Conservation (phyloP, 2,113 vertebrate genomes). For the Psittacula cyanocephala region DNA sequence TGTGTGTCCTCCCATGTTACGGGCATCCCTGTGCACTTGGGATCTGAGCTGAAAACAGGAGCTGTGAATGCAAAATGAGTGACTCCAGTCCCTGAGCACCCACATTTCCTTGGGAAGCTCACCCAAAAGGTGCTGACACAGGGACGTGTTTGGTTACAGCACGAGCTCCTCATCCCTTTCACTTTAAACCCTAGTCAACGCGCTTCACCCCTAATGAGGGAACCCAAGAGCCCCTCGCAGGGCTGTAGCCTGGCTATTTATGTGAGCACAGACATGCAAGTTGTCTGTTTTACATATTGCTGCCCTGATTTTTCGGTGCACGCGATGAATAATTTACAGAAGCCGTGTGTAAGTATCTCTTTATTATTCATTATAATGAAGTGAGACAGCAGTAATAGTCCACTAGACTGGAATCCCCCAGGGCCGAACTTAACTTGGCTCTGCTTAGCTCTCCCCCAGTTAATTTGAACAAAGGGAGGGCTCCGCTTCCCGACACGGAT, state of each 20-base stretch:
- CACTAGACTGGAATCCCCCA: slow-evolving; percentile 73
- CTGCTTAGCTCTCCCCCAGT: slow-evolving; percentile 55
- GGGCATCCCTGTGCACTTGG: not conserved
- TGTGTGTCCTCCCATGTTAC: fast-evolving
- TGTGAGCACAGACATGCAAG: slow-evolving; percentile 39
- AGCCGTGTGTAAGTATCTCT: slow-evolving; percentile 78
- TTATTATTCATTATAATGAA: slow-evolving; percentile 83
- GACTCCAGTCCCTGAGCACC: fast-evolving
- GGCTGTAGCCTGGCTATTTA: slow-evolving; percentile 62
- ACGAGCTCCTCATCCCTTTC: not conserved
- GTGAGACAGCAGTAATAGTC: slow-evolving; percentile 80
- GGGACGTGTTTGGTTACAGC: not conserved
- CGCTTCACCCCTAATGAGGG: slow-evolving; percentile 58
- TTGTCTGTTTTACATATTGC: slow-evolving; percentile 70
- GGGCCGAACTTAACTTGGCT: slow-evolving; percentile 61
- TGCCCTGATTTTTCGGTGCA: slow-evolving; percentile 68
- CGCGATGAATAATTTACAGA: slow-evolving; percentile 80
- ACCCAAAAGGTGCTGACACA: not conserved
- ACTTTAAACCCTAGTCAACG: not conserved
- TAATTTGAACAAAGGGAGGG: slow-evolving; percentile 56
- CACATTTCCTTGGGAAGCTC: fast-evolving
- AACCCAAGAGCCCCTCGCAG: slow-evolving; percentile 27
- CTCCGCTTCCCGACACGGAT: not conserved
- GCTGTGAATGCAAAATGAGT: not conserved
- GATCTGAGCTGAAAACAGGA: not conserved